Percentiles rank a stretch among this genome's conserved stretches.
Evolutionary conservation across 2,113 vertebrate genomes (phyloP).

Genomic region (Xiphorhynchus elegans): DNA sequence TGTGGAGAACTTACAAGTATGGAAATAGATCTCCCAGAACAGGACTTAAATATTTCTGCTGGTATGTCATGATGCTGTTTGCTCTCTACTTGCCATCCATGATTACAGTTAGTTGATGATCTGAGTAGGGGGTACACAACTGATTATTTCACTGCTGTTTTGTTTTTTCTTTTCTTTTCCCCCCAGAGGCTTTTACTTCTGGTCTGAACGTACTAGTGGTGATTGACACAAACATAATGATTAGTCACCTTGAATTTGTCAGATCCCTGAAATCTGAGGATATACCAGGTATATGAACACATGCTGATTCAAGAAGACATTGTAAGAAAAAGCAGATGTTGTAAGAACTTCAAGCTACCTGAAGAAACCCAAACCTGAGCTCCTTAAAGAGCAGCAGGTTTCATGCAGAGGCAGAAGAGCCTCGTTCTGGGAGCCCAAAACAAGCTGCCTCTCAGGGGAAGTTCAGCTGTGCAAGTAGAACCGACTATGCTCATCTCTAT

Average conservation of each 20-base stretch:
- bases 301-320: not conserved
- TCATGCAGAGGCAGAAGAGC: not conserved
- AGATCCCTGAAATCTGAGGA: constrained; percentile 80
- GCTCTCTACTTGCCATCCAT: not conserved
- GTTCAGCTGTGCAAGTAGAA: not conserved
- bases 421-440: not conserved
- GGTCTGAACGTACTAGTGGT: constrained; percentile 83
- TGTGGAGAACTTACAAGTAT: constrained; percentile 89
- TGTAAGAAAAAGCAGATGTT: not conserved
- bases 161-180: not conserved
- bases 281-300: constrained; percentile 80
- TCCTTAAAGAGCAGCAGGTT: not conserved
- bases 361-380: not conserved
- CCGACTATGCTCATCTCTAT: not conserved
- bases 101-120: not conserved
- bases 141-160: not conserved
- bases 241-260: constrained; percentile 91
- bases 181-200: constrained; percentile 60
- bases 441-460: not conserved
- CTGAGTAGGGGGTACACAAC: not conserved
- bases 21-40: constrained; percentile 87
- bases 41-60: constrained; percentile 55
- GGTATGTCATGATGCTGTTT: constrained; percentile 63
- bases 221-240: constrained; percentile 93
- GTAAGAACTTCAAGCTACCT: not conserved